Evolutionary conservation across 2,113 vertebrate species (phyloP).

Genomic region (Hypocryptadius cinnamomeus): DNA sequence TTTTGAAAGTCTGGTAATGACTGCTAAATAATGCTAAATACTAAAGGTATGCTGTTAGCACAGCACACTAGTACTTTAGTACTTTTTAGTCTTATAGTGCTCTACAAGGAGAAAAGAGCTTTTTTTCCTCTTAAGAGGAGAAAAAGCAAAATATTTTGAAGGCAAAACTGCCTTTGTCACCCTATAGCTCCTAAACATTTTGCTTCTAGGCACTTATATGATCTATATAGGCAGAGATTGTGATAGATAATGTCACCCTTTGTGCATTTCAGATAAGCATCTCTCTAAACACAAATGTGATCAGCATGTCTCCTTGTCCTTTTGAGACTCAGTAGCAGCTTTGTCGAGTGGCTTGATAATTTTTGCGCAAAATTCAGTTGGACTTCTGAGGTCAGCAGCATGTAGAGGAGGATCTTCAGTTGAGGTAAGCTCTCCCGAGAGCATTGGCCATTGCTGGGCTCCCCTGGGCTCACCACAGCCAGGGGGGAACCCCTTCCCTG

Average conservation of each 20-base stretch:
- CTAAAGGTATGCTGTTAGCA: neutral
- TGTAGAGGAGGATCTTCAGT: constrained; percentile 40
- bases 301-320: constrained; percentile 57
- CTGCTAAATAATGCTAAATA: neutral
- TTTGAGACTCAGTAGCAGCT: constrained; percentile 55
- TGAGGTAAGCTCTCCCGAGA: constrained; percentile 46
- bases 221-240: constrained; percentile 29
- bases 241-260: constrained; percentile 53
- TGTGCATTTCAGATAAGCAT: constrained; percentile 60
- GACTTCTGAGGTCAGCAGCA: constrained; percentile 43
- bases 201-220: constrained; percentile 25
- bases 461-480: neutral
- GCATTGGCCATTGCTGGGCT: neutral
- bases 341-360: constrained; percentile 28
- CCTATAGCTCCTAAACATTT: neutral
- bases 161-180: neutral
- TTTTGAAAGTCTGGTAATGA: neutral
- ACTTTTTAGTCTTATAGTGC: neutral
- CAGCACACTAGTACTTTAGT: neutral
- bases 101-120: neutral
- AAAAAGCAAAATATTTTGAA: neutral
- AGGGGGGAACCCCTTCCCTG: neutral
- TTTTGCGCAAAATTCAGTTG: constrained; percentile 41
- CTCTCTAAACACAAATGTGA: constrained; percentile 51
- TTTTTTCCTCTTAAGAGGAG: neutral